Conservation (phyloP, 2,888 invertebrate genomes). For the Epirrhoe tristata region DNA sequence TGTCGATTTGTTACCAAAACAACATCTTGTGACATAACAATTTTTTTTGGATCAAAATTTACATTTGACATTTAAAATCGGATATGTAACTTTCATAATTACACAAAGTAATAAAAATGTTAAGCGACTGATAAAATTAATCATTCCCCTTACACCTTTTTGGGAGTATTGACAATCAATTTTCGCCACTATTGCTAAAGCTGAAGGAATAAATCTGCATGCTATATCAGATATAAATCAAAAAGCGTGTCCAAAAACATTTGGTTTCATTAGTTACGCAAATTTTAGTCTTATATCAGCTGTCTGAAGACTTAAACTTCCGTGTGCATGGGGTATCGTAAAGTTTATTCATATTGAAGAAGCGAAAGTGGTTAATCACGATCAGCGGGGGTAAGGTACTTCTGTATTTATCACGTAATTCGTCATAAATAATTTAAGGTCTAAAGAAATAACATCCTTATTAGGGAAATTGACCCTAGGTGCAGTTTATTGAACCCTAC, state of each 20-base stretch:
- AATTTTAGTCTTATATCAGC: constrained; percentile 7
- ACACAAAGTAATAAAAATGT: constrained; percentile 33
- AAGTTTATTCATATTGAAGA: constrained; percentile 34
- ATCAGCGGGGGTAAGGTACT: constrained; percentile 29
- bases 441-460: constrained; percentile 11
- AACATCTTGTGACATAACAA: constrained; percentile 24
- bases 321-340: constrained; percentile 22
- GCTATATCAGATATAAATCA: constrained; percentile 9
- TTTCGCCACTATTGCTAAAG: constrained; percentile 18
- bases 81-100: constrained; percentile 34
- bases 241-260: constrained; percentile 14
- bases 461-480: constrained; percentile 14
- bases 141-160: constrained; percentile 19
- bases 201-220: constrained; percentile 24
- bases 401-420: constrained; percentile 37
- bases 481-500: neutral
- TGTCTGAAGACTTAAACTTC: neutral
- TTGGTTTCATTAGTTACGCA: neutral
- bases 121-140: constrained; percentile 29
- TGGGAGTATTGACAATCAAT: constrained; percentile 14
- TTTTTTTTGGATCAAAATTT: constrained; percentile 34
- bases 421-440: constrained; percentile 25
- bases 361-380: constrained; percentile 39
- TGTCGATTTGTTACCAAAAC: neutral
- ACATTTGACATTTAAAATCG: constrained; percentile 34